These are phyloP conservation scores for Dendropsophus ebraccatus DNA, from an alignment of 2,113 vertebrate genomes.

Conservation along the genomic window DNA sequence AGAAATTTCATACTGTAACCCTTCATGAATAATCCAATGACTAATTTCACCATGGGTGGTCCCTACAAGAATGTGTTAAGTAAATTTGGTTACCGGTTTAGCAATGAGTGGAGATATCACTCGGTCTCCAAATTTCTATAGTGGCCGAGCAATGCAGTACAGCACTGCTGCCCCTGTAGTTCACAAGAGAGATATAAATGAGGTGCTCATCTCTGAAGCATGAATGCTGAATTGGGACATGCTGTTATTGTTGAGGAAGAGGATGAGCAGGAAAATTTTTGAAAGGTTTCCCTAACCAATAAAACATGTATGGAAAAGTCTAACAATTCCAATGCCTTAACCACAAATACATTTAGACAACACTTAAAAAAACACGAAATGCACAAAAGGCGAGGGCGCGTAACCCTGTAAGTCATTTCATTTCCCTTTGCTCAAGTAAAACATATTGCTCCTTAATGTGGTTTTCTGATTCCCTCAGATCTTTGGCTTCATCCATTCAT, in stretches of 20 bases:
- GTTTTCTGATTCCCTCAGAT: not conserved
- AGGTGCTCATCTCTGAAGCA: not conserved
- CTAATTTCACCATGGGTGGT: too few species aligned
- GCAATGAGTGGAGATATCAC: too few species aligned
- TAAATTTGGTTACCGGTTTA: too few species aligned
- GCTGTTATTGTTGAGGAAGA: not conserved
- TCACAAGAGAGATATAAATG: too few species aligned
- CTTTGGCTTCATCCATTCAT: not conserved
- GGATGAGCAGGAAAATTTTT: not conserved
- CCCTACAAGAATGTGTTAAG: too few species aligned
- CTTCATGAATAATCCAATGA: too few species aligned
- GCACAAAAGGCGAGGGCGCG: too few species aligned
- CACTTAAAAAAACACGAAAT: conserved; percentile 12
- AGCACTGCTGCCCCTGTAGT: too few species aligned
- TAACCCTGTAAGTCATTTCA: not conserved
- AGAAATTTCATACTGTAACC: too few species aligned
- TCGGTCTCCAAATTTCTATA: too few species aligned
- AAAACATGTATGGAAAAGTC: not conserved
- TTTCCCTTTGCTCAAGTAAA: not conserved
- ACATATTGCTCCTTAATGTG: conserved; percentile 13
- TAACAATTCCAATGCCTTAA: not conserved
- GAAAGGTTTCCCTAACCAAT: not conserved
- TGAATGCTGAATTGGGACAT: not conserved
- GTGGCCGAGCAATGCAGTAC: too few species aligned
- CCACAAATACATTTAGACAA: not conserved